Evolutionary conservation across 2,797 vertebrate species (phyloP), one percentile per base, ranked within the genome.

Genomic region (Lophotriccus pileatus): DNA sequence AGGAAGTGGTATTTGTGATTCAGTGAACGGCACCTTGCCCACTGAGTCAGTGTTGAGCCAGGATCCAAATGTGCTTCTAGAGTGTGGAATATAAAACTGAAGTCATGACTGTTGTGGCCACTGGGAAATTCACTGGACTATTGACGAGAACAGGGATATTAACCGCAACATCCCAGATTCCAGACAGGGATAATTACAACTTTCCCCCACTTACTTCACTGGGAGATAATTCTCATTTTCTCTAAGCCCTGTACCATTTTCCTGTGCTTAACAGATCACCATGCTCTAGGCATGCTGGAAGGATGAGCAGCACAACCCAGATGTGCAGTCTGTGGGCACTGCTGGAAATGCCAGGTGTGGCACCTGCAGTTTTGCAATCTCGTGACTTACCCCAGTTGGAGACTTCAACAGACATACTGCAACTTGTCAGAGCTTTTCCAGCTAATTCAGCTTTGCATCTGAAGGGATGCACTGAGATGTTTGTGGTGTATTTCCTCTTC

Each of bases 1-100:
- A 96, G 96, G 96, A 97, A 96, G 95, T 95, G 95, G 95, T 90
- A 63, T 79, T 74, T 86, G 59, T 96, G 96, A 96, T 92, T 96
- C 90, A 95, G 87, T 56, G 18, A 69, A 62, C 14, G 80, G 95
- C 92, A 93, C 79, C 92, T 95, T 96, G 94, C 96, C 95, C 91
- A 46, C 94, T 97, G 95, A 96, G 78, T 97, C 95, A 95, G 76
- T 30, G 69, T 88, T 95, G 89, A 96, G 90, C 89, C 87, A 85
- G 55, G 68, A 91, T 84, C 85, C 75, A 7, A 90, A 68, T 43
- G 89, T 1, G 4, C 76, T 92, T 92, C 87, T 76, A 36, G 73
- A 59, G 55, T 12, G 22, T 70, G 52, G 69, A 72, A 75, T 70
- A 69, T 66, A 91, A 95, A 96, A 95, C 67, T 90, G 3, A 92